Conservation (phyloP, 2,797 vertebrate species). For the Nasua narica region DNA sequence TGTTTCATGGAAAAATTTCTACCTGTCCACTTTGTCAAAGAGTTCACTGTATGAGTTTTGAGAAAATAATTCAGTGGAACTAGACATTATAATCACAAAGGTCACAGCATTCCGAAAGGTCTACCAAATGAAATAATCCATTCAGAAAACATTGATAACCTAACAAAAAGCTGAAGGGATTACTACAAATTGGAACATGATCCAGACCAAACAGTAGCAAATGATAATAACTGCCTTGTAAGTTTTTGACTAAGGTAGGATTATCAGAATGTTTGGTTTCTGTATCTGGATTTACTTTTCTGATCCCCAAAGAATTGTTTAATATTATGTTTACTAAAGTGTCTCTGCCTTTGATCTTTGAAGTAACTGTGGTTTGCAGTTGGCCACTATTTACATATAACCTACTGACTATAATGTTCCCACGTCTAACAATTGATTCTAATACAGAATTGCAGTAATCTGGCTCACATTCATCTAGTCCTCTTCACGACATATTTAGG, state of each 20-base stretch:
- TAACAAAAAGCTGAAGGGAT: neutral
- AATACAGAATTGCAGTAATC: neutral
- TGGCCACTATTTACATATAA: slow-evolving; percentile 30
- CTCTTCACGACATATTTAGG: neutral
- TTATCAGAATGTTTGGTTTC: neutral
- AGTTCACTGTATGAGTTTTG: neutral
- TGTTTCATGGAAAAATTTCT: neutral
- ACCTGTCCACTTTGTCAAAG: neutral
- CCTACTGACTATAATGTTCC: neutral
- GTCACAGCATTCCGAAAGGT: neutral
- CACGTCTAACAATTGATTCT: slow-evolving; percentile 1
- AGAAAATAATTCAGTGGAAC: neutral
- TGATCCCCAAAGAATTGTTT: slow-evolving; percentile 48
- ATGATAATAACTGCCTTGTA: neutral
- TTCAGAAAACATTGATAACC: neutral
- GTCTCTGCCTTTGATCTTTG: slow-evolving; percentile 55
- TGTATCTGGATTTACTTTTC: neutral
- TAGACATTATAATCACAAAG: neutral
- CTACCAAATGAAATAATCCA: neutral
- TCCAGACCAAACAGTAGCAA: neutral
- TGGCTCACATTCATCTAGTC: neutral
- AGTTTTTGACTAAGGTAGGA: neutral
- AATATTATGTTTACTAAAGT: slow-evolving; percentile 43
- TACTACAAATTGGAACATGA: neutral
- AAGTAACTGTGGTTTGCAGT: slow-evolving; percentile 67